These are phyloP conservation scores for Centroberyx gerrardi DNA, from an alignment of 2,797 vertebrate genomes.

Conservation along the genomic window DNA sequence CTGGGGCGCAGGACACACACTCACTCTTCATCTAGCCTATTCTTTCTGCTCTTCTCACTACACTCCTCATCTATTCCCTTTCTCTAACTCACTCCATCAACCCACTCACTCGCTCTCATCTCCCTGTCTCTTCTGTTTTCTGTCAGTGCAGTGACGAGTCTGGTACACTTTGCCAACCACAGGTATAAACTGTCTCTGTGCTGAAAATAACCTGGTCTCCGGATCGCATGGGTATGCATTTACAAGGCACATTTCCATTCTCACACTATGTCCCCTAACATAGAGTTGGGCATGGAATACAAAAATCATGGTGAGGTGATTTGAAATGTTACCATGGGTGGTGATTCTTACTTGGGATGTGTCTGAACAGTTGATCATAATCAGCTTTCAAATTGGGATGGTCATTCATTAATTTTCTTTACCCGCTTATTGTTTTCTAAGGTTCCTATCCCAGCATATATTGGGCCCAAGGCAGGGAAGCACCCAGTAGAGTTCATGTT, in stretches of 20 bases:
- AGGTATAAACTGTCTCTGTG: conserved; percentile 8
- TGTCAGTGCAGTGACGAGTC: conserved; percentile 15
- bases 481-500: no score
- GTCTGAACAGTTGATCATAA: no score
- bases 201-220: conserved; percentile 34
- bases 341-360: no score
- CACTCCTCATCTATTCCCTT: conserved; percentile 38
- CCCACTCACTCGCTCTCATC: conserved; percentile 14
- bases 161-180: conserved; percentile 7
- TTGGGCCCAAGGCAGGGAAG: no score
- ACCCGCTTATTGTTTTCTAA: no score
- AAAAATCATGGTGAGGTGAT: neutral
- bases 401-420: no score
- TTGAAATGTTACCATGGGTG: no score
- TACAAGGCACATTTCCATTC: conserved; percentile 12
- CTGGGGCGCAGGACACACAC: conserved; percentile 34
- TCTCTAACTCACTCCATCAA: conserved; percentile 27
- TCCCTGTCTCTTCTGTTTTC: conserved; percentile 7
- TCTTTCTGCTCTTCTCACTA: conserved; percentile 40
- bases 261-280: conserved; percentile 19
- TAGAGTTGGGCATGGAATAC: neutral
- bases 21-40: conserved; percentile 43
- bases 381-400: no score
- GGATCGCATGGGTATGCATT: conserved; percentile 23
- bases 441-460: no score